Evolutionary conservation across 2,113 vertebrate species (phyloP), one percentile per base, ranked within the genome.

Genomic region (Peromyscus polionotus): DNA sequence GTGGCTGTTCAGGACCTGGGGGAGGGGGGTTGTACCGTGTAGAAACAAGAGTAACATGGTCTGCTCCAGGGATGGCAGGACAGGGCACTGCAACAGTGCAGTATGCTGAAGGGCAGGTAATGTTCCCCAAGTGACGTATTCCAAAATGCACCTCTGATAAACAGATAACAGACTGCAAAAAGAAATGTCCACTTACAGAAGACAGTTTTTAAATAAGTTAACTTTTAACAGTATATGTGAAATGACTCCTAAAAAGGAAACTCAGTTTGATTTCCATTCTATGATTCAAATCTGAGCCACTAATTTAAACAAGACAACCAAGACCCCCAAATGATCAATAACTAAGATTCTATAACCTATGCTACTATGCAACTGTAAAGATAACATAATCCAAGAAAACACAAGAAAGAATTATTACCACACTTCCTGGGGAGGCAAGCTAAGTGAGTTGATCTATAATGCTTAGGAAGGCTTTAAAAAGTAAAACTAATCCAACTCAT

Each of bases 161-260:
- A 73, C 33, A 92, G 61, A 91, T 0, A 76, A 36, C 65, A 88
- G 65, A 68, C 8, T 67, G 17, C 26, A 93, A 93, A 73, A 70
- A 79, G 68, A 92, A 70, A 88, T 19, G 48, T 14, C 67, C 48
- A 57, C 8, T 10, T 33, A n/a, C 31, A 33, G 68, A 88, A 83
- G 11, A 33, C 16, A 59, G 45, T 51, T 33, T 42, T 42, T 3
- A n/a, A 88, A 57, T 39, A 79, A 83, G 19, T 70, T 90, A 72
- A 85, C 48, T 70, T 76, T 88, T 79, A 92, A 84, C 59, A 80
- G 88, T 31, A 54, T 33, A 65, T 48, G 42, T 91, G 51, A 97
- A 95, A 91, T 87, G 96, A 96, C 79, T 48, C 61, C 65, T 77
- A 59, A 77, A 94, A 94, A 57, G 65, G 79, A 96, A 97, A 94